These are phyloP conservation scores for Lasius platythorax DNA, from an alignment of 2,888 invertebrate species.

Conservation along the genomic window DNA sequence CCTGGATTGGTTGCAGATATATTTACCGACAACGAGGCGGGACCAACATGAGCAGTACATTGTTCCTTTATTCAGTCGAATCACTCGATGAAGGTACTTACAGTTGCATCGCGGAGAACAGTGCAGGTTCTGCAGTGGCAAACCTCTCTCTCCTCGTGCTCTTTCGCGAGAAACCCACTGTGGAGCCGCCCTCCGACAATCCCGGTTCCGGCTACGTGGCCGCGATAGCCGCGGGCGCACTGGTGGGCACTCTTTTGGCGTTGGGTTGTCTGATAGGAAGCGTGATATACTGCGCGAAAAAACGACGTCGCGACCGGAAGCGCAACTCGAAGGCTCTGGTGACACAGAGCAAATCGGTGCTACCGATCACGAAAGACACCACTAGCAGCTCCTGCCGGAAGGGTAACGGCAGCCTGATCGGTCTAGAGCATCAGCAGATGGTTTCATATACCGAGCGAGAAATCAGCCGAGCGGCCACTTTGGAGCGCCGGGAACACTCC, in stretches of 20 bases:
- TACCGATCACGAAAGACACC: conserved; percentile 86
- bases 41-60: conserved; percentile 78
- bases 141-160: conserved; percentile 94
- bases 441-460: conserved; percentile 79
- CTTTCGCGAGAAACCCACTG: conserved; percentile 84
- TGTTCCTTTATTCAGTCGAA: conserved; percentile 79
- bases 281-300: conserved; percentile 80
- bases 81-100: conserved; percentile 93
- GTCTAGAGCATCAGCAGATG: conserved; percentile 87
- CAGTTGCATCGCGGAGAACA: conserved; percentile 94
- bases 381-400: conserved; percentile 81
- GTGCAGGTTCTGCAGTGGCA: conserved; percentile 92
- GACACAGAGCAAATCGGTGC: conserved; percentile 79
- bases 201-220: conserved; percentile 80
- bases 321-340: conserved; percentile 80
- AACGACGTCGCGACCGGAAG: conserved; percentile 80
- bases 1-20: conserved; percentile 77
- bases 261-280: conserved; percentile 81
- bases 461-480: conserved; percentile 73
- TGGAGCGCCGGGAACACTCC: conserved; percentile 74
- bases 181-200: conserved; percentile 80
- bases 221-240: conserved; percentile 81
- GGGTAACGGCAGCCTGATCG: conserved; percentile 73
- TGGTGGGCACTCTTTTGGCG: conserved; percentile 81
- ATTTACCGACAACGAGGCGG: conserved; percentile 79